Evolutionary conservation across 1,140 invertebrate species (phyloP).

Genomic region (Drosophila lacertosa): DNA sequence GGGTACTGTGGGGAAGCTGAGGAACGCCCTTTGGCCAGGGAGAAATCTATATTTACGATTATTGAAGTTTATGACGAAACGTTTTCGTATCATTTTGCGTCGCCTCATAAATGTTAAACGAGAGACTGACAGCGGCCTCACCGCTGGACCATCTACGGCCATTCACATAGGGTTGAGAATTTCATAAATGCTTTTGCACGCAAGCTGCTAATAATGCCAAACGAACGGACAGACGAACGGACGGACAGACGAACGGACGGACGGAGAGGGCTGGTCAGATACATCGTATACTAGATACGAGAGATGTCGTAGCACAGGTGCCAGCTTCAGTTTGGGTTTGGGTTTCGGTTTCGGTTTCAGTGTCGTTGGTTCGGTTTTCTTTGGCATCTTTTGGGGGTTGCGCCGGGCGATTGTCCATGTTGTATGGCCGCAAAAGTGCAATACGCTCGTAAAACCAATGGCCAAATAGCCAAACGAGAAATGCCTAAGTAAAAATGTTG

Average conservation of each 20-base stretch:
- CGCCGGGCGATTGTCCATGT: conserved; percentile 18
- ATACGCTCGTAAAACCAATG: conserved; percentile 78
- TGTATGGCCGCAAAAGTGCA: conserved; percentile 72
- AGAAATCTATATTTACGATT: conserved; percentile 84
- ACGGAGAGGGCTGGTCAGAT: neutral
- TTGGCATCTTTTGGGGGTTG: conserved; percentile 58
- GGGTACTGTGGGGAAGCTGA: neutral
- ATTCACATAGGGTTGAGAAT: conserved; percentile 52
- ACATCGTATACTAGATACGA: conserved; percentile 2
- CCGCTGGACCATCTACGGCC: conserved; percentile 9
- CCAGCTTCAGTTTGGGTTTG: conserved; percentile 36
- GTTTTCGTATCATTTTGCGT: conserved; percentile 84
- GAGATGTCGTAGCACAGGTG: conserved; percentile 57
- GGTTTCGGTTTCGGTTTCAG: conserved; percentile 46
- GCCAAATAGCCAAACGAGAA: conserved; percentile 68
- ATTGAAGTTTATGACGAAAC: conserved; percentile 84
- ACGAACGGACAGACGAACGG: neutral
- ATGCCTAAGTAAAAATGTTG: conserved; percentile 77
- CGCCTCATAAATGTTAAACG: conserved; percentile 79
- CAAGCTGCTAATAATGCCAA: conserved; percentile 74
- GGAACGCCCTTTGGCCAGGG: conserved; percentile 40
- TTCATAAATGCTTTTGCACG: conserved; percentile 80
- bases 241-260: neutral
- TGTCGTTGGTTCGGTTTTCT: conserved; percentile 41
- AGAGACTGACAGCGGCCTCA: conserved; percentile 28